Evolutionary conservation across 2,888 invertebrate genomes (phyloP).

Genomic region (Schizaphis graminum): DNA sequence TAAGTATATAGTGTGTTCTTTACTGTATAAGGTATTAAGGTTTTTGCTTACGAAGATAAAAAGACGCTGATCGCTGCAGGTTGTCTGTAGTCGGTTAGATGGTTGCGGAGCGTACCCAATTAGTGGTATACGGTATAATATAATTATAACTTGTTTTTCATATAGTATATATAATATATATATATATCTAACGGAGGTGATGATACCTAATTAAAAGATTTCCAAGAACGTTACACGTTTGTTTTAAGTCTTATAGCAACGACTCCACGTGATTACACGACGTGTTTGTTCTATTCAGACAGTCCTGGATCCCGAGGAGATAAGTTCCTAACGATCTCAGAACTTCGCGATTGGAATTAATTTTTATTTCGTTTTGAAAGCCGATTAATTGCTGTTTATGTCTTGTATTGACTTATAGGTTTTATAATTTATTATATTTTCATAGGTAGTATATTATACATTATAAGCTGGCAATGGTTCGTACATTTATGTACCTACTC

Average conservation of each 20-base stretch:
- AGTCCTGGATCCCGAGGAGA: neutral
- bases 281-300: neutral
- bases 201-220: conserved; percentile 27
- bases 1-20: neutral
- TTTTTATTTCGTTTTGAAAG: neutral
- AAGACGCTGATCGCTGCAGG: neutral
- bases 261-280: neutral
- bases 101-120: neutral
- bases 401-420: neutral
- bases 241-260: neutral
- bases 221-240: conserved; percentile 9
- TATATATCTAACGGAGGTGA: neutral
- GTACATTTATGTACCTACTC: neutral
- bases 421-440: neutral
- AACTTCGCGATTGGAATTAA: neutral
- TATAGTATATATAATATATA: neutral
- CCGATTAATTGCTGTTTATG: neutral
- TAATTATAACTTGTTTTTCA: neutral
- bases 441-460: neutral
- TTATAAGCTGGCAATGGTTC: neutral
- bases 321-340: neutral
- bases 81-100: neutral
- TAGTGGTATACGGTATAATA: neutral
- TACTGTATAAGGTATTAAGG: neutral
- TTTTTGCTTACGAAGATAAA: neutral